Evolutionary conservation across 2,888 invertebrate genomes (phyloP), one percentile per base, ranked within the genome.

Genomic region (Nephrocerus scutellatus): DNA sequence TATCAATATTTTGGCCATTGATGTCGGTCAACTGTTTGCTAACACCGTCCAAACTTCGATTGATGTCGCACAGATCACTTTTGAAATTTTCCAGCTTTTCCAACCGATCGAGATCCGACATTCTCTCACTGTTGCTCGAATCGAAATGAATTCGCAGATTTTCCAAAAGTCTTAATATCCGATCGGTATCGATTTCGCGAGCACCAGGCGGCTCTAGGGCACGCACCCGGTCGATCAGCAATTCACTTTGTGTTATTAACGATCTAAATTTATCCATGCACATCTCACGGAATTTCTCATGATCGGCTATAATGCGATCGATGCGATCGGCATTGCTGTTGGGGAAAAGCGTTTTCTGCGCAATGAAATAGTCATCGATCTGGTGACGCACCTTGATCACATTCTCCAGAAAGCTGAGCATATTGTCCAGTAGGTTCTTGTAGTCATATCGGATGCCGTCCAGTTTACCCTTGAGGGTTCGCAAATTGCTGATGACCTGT

Each of bases 1-100:
- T 83, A 57, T 84, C 84, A 20, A 83, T 82, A 63, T 76, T 82
- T 65, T 81, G 79, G 38, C 77, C 79, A 53, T 76, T 74, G 49
- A 80, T 73, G 40, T 74, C 74, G 46, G 71, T 66, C 52, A 84
- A 65, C 57, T 84, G 82, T 34, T 71, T 66, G 49, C 74, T 74
- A 41, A 84, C 68, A 53, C 80, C 79, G 54, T 79, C 77, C 41
- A 88, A 70, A 57, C 81, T 82, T 15, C 74, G 74, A 60, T 82
- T 79, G 41, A 87, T 82, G 62, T 80, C 74, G 46, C 74, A 71
- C 21, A 85, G 71, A 63, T 86, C 84, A 65, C 76, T 72, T 47
- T 75, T 72, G 33, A 84, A 73, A 60, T 83, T 83, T 41, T 75
- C 74, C 57, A 80, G 75, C 59, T 83, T 82, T 53, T 79, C 76